Base-by-base conservation (phyloP, 2,888 invertebrate genomes). In the Bellardia bayeri region DNA sequence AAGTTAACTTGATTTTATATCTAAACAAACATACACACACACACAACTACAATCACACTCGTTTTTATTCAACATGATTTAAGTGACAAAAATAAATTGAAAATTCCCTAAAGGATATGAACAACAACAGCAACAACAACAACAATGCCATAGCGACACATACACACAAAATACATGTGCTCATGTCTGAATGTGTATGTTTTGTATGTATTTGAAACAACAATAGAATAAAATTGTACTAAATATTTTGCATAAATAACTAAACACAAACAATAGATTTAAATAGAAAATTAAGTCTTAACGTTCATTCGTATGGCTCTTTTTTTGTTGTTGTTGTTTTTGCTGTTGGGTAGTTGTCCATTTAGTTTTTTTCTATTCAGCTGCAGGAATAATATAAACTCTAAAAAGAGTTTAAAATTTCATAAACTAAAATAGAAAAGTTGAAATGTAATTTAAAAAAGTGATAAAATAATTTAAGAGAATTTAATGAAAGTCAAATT, bases 1-100 rank as follows among this genome's bases (percentile, higher is more conserved):
- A 87, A 87, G 84, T 82, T 84, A 87, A 87, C 84, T 82, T 85
- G 85, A 87, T 87, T 87, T 85, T 82, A 76, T 81, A 78, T 68
- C 42, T 68, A 58, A 66, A 64, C 74, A 76, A 74, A 40, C 13
- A 68, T 6, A 45, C 30, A 58, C 23, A 66, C 11, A 71, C 76
- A 66, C 37, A 72, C 13, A 40, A 23, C 23, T 54, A 56, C 42
- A 63, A 23, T 23, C 1, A 23, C 14, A 74, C 7, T 61, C 42
- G 37, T 76, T 76, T 76, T 76, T 82, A 56, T 64, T 68, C 84
- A 82, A 84, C 84, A 87, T 79, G 85, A 87, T 87, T 87, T 85
- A 85, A 87, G 87, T 87, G 87, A 87, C 87, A 87, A 87, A 87
- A 85, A 87, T 87, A 87, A 85, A 87, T 87, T 87, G 87, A 78